Conservation (phyloP, 1,140 invertebrate species). For the Uloborus diversus region DNA sequence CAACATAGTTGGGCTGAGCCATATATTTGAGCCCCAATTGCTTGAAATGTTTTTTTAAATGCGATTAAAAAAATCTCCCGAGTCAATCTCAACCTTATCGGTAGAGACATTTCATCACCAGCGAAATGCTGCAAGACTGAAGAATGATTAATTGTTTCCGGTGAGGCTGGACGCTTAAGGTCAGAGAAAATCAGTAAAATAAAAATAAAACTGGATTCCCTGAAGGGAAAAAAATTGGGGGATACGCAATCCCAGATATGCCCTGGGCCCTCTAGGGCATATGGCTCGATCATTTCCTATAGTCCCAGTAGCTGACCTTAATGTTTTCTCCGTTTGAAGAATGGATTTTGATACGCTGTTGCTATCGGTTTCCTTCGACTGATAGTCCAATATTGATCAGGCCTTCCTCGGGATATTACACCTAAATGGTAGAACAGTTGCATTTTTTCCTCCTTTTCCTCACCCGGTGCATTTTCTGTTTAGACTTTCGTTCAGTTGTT, state of each 20-base stretch:
- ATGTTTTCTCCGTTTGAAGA: conserved; percentile 55
- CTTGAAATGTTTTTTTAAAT: no score
- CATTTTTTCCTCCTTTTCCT: neutral
- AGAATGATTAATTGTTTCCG: conserved; percentile 53
- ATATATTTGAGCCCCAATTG: no score
- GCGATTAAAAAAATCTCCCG: no score
- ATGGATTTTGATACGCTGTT: conserved; percentile 55
- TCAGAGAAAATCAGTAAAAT: conserved; percentile 7
- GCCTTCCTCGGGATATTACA: conserved; percentile 43
- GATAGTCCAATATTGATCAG: conserved; percentile 54
- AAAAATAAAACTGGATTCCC: conserved; percentile 31
- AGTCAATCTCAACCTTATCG: neutral
- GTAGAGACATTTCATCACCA: conserved; percentile 27
- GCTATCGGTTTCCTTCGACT: conserved; percentile 52
- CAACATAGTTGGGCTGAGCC: no score
- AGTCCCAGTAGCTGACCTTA: conserved; percentile 32
- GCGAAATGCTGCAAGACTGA: conserved; percentile 19
- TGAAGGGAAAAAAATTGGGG: conserved; percentile 3
- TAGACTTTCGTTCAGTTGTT: conserved; percentile 24
- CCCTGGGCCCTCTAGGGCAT: conserved; percentile 28
- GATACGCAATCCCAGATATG: conserved; percentile 10
- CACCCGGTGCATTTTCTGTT: neutral
- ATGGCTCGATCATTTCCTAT: conserved; percentile 51
- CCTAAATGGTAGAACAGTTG: conserved; percentile 37
- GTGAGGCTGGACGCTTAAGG: conserved; percentile 35